phyloP scores from a whole-genome alignment of 1,140 invertebrate species.

The Trachymyrmex cornetzi region DNA sequence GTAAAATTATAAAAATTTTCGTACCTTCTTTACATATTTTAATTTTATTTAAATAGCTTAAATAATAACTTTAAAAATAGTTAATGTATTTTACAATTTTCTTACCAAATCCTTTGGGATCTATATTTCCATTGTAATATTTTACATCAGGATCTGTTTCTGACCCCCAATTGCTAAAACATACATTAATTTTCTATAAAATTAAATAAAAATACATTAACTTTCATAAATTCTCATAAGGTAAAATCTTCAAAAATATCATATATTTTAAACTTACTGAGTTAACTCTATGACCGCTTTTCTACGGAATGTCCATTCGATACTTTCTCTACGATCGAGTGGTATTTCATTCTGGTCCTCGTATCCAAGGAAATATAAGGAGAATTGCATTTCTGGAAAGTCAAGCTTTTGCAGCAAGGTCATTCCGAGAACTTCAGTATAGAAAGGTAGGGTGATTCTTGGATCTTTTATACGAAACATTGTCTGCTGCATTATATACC shows the following conservation, averaged over 20 bases:
- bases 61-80: constrained; percentile 48
- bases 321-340: constrained; percentile 89
- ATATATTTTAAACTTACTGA: constrained; percentile 89
- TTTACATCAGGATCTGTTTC: constrained; percentile 92
- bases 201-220: constrained; percentile 16
- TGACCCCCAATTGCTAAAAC: constrained; percentile 96
- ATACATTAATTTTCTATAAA: constrained; percentile 18
- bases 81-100: constrained; percentile 50
- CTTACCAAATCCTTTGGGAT: constrained; percentile 95
- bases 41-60: constrained; percentile 41
- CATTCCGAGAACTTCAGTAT: constrained; percentile 96
- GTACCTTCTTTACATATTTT: background rate
- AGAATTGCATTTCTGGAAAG: constrained; percentile 96
- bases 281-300: constrained; percentile 97
- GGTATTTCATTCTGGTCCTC: constrained; percentile 92
- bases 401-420: constrained; percentile 95
- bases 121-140: constrained; percentile 97
- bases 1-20: constrained; percentile 9
- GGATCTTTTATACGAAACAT: constrained; percentile 98
- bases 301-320: constrained; percentile 92
- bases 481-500: constrained; percentile 97
- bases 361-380: constrained; percentile 97
- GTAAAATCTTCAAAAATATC: background rate
- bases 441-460: constrained; percentile 93
- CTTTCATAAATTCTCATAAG: constrained; percentile 1